Base-by-base conservation (phyloP, 2,888 invertebrate genomes). In the Helleia helle region DNA sequence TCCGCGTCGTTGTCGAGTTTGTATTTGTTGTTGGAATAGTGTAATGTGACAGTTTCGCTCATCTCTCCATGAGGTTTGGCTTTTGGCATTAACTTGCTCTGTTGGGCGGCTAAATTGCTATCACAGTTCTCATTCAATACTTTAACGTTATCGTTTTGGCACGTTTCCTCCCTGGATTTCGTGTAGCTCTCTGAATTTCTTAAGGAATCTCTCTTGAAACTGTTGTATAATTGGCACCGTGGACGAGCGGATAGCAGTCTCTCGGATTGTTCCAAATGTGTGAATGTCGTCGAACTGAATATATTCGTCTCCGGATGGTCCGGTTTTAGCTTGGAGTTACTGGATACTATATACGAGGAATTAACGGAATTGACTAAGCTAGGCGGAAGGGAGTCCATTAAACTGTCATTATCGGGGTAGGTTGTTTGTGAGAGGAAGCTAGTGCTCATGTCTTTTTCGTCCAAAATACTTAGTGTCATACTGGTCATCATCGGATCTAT, bases 371-470 rank as follows among this genome's bases (percentile, higher is more conserved):
- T 79, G 52, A 80, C 79, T 37, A 85, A 59, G 40, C 79, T 79
- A 0, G 85, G 84, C 0, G 85, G 85, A 2, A 81, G 47, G 12
- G 85, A 84, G 58, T 84, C 84, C 43, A 83, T 73, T 4, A 83
- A 56, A 48, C 79, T 81, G 31, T 85, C 84, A 53, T 80, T 71
- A 49, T 86, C 86, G 0, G 79, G 81, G 51, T 77, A 71, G 0
- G 83, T 81, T 25, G 81, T 80, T 44, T 86, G 84, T 0, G 86
- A 86, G 12, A 86, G 73, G 55, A 85, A 84, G 48, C 84, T 85
- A 1, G 86, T 86, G 50, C 71, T 85, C 86, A 86, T 86, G 49
- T 86, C 86, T 41, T 85, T 85, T 40, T 85, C 86, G 48, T 86
- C 86, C 6, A 86, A 59, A 28, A 86, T 85, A 43, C 84, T 85